phyloP scores from a whole-genome alignment of 2,113 vertebrate genomes.

The Aix galericulata region DNA sequence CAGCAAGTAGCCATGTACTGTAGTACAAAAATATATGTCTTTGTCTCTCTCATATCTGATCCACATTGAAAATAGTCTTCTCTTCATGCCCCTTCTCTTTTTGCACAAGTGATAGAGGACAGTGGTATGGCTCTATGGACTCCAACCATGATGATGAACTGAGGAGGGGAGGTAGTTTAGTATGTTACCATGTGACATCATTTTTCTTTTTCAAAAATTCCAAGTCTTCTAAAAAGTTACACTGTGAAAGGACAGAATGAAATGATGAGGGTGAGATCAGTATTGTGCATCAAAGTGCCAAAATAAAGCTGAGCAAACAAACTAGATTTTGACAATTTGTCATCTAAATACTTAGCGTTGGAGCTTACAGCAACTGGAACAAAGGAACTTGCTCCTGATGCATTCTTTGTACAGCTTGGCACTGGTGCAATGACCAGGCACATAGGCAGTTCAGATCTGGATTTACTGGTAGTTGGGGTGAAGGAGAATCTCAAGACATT shows the following conservation, averaged over 20 bases:
- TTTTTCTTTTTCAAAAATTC: not conserved
- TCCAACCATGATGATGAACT: not conserved
- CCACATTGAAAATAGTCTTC: not conserved
- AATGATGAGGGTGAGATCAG: not conserved
- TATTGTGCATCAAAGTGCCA: not conserved
- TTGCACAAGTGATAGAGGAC: not conserved
- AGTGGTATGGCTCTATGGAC: fast-evolving
- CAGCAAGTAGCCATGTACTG: not conserved
- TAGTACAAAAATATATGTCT: not conserved
- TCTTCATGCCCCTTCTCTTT: not conserved
- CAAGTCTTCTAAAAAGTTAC: not conserved
- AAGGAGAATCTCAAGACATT: not conserved
- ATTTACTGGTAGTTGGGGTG: fast-evolving
- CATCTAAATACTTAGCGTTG: not conserved
- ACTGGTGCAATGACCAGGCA: not conserved
- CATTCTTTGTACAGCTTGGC: not conserved
- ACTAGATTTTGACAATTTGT: not conserved
- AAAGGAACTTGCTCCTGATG: not conserved
- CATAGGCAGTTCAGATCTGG: not conserved
- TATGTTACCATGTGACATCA: not conserved
- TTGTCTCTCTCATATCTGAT: not conserved
- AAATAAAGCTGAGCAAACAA: not conserved
- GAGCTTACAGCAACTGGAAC: not conserved
- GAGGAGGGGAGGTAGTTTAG: not conserved
- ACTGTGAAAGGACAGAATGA: not conserved